phyloP scores from a whole-genome alignment of 2,797 vertebrate genomes.

The Amazonetta brasiliensis region DNA sequence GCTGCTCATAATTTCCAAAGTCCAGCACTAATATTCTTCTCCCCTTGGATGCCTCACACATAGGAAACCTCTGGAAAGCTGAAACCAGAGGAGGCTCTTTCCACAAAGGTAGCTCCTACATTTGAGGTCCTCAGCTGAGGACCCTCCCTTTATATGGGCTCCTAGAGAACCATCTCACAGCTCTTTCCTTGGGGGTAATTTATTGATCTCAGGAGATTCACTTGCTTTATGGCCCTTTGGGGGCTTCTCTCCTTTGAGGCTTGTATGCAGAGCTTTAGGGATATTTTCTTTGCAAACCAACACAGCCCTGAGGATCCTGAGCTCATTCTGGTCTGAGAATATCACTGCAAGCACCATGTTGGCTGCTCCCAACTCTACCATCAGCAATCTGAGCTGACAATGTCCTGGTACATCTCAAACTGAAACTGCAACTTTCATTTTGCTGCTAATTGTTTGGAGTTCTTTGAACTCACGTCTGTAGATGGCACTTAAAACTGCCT shows the following conservation, averaged over 20 bases:
- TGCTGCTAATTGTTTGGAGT: conserved; percentile 58
- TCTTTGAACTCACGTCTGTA: conserved; percentile 65
- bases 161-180: not conserved
- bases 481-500: conserved; percentile 61
- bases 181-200: not conserved
- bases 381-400: not conserved
- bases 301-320: not conserved
- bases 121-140: not conserved
- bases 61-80: not conserved
- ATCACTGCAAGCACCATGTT: fast-evolving
- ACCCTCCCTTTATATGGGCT: not conserved
- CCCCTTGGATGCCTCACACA: too few relatives aligned
- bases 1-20: not conserved
- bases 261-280: not conserved
- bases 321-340: not conserved
- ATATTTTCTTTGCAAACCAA: not conserved
- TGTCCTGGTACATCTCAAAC: not conserved
- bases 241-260: not conserved
- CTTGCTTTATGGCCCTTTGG: not conserved
- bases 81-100: not conserved
- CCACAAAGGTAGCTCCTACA: not conserved
- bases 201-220: not conserved
- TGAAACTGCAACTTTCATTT: conserved; percentile 13
- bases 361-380: not conserved
- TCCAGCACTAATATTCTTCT: not conserved